These are phyloP conservation scores for Drosophila putrida DNA, from an alignment of 2,888 invertebrate species.

Conservation along the genomic window DNA sequence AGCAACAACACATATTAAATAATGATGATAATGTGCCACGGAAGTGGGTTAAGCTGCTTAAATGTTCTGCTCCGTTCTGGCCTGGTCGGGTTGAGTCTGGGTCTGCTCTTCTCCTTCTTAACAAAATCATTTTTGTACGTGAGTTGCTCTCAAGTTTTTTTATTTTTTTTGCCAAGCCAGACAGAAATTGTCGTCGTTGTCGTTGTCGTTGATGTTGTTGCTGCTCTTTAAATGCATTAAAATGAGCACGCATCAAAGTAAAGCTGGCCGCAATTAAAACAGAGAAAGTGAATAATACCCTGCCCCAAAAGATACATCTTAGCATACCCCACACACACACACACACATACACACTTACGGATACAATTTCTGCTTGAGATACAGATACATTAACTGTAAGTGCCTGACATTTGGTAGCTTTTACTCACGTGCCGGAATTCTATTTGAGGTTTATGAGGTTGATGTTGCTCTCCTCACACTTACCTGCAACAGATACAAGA, in stretches of 20 bases:
- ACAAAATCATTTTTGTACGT: constrained; percentile 63
- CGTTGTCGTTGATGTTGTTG: constrained; percentile 12
- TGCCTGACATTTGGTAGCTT: constrained; percentile 59
- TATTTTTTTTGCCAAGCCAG: constrained; percentile 22
- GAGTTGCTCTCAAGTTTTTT: constrained; percentile 45
- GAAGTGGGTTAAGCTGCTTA: constrained; percentile 81
- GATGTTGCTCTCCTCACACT: constrained; percentile 29
- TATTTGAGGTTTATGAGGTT: constrained; percentile 65
- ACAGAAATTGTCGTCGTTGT: constrained; percentile 29
- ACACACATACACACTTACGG: too few relatives aligned
- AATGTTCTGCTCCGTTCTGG: constrained; percentile 63
- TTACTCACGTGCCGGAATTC: constrained; percentile 76
- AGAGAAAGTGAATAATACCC: constrained; percentile 69
- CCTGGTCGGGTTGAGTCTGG: constrained; percentile 8
- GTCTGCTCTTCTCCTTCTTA: constrained; percentile 14
- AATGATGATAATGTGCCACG: constrained; percentile 75
- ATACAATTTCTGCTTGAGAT: neutral
- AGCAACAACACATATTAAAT: constrained; percentile 50
- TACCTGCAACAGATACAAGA: constrained; percentile 62
- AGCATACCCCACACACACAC: constrained; percentile 28
- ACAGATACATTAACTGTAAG: constrained; percentile 31
- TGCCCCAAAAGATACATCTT: constrained; percentile 40
- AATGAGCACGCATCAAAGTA: constrained; percentile 72
- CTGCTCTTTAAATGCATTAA: constrained; percentile 66
- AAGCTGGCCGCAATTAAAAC: constrained; percentile 74